Evolutionary conservation across 2,113 vertebrate species (phyloP), one percentile per base, ranked within the genome.

Genomic region (Laticauda colubrina): DNA sequence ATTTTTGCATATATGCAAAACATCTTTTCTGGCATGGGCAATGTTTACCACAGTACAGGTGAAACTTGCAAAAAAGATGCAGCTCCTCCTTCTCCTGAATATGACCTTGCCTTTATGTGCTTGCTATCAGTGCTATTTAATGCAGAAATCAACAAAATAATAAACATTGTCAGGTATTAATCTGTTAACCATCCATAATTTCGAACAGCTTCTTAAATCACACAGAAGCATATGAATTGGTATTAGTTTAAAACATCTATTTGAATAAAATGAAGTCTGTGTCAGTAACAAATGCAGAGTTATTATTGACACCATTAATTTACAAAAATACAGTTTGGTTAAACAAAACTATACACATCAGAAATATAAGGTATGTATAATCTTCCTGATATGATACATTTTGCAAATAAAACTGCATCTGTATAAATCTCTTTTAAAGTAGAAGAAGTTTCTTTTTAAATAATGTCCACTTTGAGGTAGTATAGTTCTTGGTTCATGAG

Each of bases 381-480:
- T 96, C 95, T 91, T 95, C 96, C 96, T 96, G 97, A 97, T 96
- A 97, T 95, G 4, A 1, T 96, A 96, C 91, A 93, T 94, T 96
- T 96, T 95, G 93, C 94, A 94, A 98, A 98, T 98, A 97, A 97
- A 96, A 96, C 61, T 97, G 97, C 97, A 96, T 97, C 97, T 97
- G 93, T 97, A 98, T 98, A 94, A 94, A 75, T 75, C 61, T 97
- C 95, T 92, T 92, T 93, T 95, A 94, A 94, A 95, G 96, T 95
- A 39, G 2, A 11, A 95, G 95, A 3, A 89, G 69, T 88, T 96
- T 94, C 88, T 92, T 97, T 95, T 98, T 98, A 97, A 98, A 97
- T 97, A 96, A 97, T 95, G 97, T 98, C 96, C 97, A 94, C 95
- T 95, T 94, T 99, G 99, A 99, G 99, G 99, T 99, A 99, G 98